Conservation (phyloP, 2,888 invertebrate genomes). For the Geophilus truncorum region DNA sequence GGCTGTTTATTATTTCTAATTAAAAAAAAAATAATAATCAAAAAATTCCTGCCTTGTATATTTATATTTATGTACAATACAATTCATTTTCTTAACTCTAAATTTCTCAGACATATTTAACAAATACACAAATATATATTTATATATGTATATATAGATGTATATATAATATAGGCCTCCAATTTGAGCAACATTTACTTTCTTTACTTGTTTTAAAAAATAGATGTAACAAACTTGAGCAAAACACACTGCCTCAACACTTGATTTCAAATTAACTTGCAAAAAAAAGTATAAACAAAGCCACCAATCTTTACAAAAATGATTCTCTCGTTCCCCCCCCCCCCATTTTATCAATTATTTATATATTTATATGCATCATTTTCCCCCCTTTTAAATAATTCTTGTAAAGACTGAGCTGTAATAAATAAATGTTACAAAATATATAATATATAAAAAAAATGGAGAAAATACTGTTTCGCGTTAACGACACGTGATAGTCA, state of each 20-base stretch:
- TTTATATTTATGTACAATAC: constrained; percentile 24
- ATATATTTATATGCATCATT: not conserved
- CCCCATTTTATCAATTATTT: too few species aligned
- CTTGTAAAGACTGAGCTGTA: constrained; percentile 17
- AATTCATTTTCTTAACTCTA: not conserved
- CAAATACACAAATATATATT: constrained; percentile 18
- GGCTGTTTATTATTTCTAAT: not conserved
- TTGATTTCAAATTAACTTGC: not conserved
- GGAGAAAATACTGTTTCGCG: constrained; percentile 15
- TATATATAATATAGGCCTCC: constrained; percentile 4
- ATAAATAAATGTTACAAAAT: constrained; percentile 24
- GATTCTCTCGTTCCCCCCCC: not conserved
- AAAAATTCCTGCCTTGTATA: constrained; percentile 4
- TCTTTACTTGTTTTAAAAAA: not conserved
- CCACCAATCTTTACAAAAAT: constrained; percentile 17
- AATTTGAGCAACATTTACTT: constrained; percentile 15
- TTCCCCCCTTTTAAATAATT: not conserved
- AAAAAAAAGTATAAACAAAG: constrained; percentile 3
- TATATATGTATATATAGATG: not conserved
- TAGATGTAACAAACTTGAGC: constrained; percentile 8
- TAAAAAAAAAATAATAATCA: not conserved
- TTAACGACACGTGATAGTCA: not conserved
- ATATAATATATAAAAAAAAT: constrained; percentile 11
- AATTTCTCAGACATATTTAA: not conserved
- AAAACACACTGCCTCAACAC: constrained; percentile 21